Base-by-base conservation (phyloP, 2,797 vertebrate genomes). In the Ctenosaura bakeri region DNA sequence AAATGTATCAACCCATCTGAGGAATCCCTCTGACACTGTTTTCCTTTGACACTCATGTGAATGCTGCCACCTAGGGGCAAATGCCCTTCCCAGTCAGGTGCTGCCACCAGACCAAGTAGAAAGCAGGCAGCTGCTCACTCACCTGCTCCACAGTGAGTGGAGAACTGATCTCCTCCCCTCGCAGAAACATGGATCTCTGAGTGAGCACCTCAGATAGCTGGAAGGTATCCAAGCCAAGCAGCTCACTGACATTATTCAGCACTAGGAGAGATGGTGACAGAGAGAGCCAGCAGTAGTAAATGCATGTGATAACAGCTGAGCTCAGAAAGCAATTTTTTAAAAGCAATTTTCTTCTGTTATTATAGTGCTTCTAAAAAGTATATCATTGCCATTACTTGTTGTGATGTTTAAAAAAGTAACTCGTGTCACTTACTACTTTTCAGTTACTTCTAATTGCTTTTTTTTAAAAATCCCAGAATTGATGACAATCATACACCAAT, bases 81-180 rank as follows among this genome's bases (percentile, higher is more conserved):
- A 29, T 1, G 2, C 26, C 62, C 54, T 59, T 87, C 46, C 32
- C 10, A 87, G 22, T 4, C 32, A 50, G 38, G 20, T 18, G 12
- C 78, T 54, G 66, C 77, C 29, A 29, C 52, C 32, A 64, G 35
- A 62, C 59, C 26, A 46, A 78, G 24, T 20, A 13, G 79, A 59
- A 52, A 46, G 42, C 52, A 26, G 32, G 29, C 14, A 38, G 22
- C 24, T 88, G 66, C 71, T 92, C 64, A 91, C 94, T 94, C 96
- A 98, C 98, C 98, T 99, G 98, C 94, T 99, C 98, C 84, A 98
- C 97, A 4, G 98, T 98, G 77, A 99, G 98, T 0, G 98, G 98
- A 20, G 98, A 98, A 96, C 98, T 98, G 96, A 99, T 99, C 96
- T 99, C 98, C 93, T 99, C 98, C 89, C 98, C 98, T 91, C 98